A percentile compares a stretch with the other conserved stretches of the same genome.
Evolutionary conservation across 2,113 vertebrate genomes (phyloP).

Genomic region (Toxotes jaculatrix): DNA sequence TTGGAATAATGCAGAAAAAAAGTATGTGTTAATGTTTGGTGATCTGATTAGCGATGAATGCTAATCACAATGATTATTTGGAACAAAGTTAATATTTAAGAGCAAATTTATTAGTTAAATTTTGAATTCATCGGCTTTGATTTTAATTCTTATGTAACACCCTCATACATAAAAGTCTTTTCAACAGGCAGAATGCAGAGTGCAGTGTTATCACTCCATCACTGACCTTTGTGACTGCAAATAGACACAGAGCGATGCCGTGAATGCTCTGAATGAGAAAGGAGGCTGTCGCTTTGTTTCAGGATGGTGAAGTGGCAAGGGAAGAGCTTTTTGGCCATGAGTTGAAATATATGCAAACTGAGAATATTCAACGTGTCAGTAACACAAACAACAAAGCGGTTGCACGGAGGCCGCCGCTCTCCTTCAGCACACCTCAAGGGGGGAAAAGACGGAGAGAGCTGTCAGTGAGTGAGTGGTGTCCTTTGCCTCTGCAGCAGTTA

Average conservation of each 20-base stretch:
- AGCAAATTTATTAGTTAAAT: background rate
- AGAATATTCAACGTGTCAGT: conserved; percentile 33
- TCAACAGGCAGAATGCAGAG: background rate
- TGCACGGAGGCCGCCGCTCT: conserved; percentile 1
- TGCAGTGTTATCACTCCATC: background rate
- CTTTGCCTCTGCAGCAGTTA: conserved; percentile 70
- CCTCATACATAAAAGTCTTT: background rate
- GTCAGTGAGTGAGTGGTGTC: conserved; percentile 77
- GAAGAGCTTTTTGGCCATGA: background rate
- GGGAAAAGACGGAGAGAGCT: conserved; percentile 55
- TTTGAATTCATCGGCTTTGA: conserved; percentile 3
- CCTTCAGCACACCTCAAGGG: conserved; percentile 48
- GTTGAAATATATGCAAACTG: conserved; percentile 27
- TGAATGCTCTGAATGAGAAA: conserved; percentile 5
- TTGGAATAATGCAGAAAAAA: no score
- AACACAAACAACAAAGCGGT: conserved; percentile 4
- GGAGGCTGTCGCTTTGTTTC: background rate
- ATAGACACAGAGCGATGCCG: background rate
- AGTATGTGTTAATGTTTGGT: no score
- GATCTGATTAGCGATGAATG: no score
- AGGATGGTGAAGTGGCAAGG: background rate
- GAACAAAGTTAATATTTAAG: background rate
- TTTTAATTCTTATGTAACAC: background rate
- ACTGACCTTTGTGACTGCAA: conserved; percentile 26
- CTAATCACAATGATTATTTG: background rate